Conservation (phyloP, 2,113 vertebrate genomes). For the Scartelaos histophorus region DNA sequence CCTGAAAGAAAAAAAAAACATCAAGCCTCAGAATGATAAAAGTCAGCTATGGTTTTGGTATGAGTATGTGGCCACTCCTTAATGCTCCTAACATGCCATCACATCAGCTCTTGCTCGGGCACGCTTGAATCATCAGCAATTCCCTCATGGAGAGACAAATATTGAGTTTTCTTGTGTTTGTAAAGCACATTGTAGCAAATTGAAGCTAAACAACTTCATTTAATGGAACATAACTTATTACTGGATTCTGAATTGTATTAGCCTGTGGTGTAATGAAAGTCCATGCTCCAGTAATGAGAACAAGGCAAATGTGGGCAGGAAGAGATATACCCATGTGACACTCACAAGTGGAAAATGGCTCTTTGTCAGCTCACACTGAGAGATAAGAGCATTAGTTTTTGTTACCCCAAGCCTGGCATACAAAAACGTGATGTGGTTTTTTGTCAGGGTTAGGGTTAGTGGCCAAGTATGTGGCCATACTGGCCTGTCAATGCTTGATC, state of each 20-base stretch:
- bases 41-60: background rate
- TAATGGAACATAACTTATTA: conserved; percentile 9
- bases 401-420: background rate
- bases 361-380: conserved; percentile 1
- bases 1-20: conserved; percentile 1
- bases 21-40: too few species aligned
- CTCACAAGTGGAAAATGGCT: background rate
- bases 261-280: conserved; percentile 5
- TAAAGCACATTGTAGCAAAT: background rate
- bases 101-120: conserved; percentile 3
- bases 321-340: background rate
- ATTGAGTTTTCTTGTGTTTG: background rate
- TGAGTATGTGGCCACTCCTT: conserved; percentile 1
- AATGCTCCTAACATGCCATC: background rate
- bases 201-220: background rate
- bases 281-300: conserved; percentile 9
- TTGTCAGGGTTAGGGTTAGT: too few species aligned
- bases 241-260: conserved; percentile 4
- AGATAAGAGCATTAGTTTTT: background rate
- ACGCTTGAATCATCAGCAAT: background rate
- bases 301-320: conserved; percentile 4
- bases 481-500: too few species aligned
- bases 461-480: too few species aligned
- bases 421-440: background rate
- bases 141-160: background rate